Percentiles rank a stretch among this genome's conserved stretches.
These are phyloP conservation scores for Ophioninae sp. DNA, from an alignment of 2,888 invertebrate genomes.

Conservation along the genomic window DNA sequence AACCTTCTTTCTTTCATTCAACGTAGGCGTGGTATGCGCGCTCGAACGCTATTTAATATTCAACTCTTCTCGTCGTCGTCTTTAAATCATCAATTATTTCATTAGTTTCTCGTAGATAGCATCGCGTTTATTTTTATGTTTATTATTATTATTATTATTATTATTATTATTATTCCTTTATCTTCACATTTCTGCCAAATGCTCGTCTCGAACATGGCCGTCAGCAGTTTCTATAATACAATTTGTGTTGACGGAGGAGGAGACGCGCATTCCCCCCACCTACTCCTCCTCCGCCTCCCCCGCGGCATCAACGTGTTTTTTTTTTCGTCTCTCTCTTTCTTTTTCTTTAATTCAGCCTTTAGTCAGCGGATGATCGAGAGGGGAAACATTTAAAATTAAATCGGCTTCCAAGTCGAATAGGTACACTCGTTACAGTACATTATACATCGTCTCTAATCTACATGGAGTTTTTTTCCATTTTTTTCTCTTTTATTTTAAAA, in stretches of 20 bases:
- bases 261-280: conserved; percentile 13
- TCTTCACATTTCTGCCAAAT: conserved; percentile 59
- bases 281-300: conserved; percentile 47
- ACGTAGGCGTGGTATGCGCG: conserved; percentile 79
- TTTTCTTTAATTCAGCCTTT: conserved; percentile 70
- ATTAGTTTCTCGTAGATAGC: conserved; percentile 55
- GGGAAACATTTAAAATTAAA: conserved; percentile 40
- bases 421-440: conserved; percentile 71
- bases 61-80: conserved; percentile 59
- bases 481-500: conserved; percentile 43
- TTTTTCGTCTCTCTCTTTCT: conserved; percentile 35
- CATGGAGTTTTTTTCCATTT: conserved; percentile 38
- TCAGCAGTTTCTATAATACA: conserved; percentile 59
- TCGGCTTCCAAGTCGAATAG: conserved; percentile 70
- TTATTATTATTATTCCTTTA: conserved; percentile 15
- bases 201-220: conserved; percentile 48
- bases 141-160: conserved; percentile 55
- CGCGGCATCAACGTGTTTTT: conserved; percentile 67
- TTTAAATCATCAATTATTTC: conserved; percentile 52
- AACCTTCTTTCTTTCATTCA: conserved; percentile 70
- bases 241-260: conserved; percentile 68
- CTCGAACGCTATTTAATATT: conserved; percentile 77
- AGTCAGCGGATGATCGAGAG: conserved; percentile 58
- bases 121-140: conserved; percentile 62
- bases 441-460: conserved; percentile 71